Evolutionary conservation across 2,888 invertebrate species (phyloP).

Genomic region (Anarsia innoxiella): DNA sequence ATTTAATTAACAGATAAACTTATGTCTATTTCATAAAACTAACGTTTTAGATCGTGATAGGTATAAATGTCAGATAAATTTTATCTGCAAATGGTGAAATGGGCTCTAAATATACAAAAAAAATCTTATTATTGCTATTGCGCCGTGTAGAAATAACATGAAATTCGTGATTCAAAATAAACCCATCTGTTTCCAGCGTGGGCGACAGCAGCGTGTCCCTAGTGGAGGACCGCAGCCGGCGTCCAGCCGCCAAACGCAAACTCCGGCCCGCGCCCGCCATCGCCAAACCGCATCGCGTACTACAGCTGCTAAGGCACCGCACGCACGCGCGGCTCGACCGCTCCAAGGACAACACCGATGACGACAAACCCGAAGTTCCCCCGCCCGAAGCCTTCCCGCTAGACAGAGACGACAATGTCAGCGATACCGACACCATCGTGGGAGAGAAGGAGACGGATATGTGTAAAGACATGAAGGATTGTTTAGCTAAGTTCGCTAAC

Average conservation of each 20-base stretch:
- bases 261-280: slow-evolving; percentile 41
- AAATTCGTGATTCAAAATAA: not conserved
- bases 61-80: no score
- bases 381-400: slow-evolving; percentile 58
- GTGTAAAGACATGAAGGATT: slow-evolving; percentile 57
- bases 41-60: no score
- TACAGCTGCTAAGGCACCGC: slow-evolving; percentile 54
- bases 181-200: slow-evolving; percentile 25
- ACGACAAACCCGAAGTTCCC: slow-evolving; percentile 38
- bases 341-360: slow-evolving; percentile 31
- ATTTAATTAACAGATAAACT: no score
- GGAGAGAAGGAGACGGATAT: slow-evolving; percentile 36
- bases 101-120: no score
- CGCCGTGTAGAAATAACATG: no score
- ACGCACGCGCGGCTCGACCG: no score
- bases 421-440: slow-evolving; percentile 51
- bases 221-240: slow-evolving; percentile 45
- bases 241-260: slow-evolving; percentile 49
- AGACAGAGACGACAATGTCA: slow-evolving; percentile 47
- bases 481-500: slow-evolving; percentile 55
- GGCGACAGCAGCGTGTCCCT: slow-evolving; percentile 48
- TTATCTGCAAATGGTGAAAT: no score
- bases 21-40: no score
- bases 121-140: no score
- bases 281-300: slow-evolving; percentile 46